Evolutionary conservation across 1,140 invertebrate genomes (phyloP).

Genomic region (Aphidius gifuensis): DNA sequence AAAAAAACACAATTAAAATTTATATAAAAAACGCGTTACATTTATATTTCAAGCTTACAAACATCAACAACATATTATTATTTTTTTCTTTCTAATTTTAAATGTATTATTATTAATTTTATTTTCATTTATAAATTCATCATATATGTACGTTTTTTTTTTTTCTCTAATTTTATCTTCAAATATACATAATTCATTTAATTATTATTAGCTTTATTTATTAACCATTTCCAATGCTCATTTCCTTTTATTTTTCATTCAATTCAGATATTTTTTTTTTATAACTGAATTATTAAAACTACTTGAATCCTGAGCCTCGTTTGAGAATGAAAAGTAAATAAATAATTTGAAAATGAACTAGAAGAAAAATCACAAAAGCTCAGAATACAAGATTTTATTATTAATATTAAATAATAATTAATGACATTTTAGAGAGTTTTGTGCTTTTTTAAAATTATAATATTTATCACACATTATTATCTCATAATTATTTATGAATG

Average conservation of each 20-base stretch:
- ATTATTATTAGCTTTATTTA: too few species aligned
- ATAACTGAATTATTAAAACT: conserved; percentile 25
- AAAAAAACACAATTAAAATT: too few species aligned
- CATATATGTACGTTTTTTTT: conserved; percentile 12
- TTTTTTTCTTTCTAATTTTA: conserved; percentile 1
- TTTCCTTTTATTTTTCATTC: conserved; percentile 25
- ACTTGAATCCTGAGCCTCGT: conserved; percentile 33
- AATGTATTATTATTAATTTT: conserved; percentile 15
- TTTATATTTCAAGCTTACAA: conserved; percentile 54
- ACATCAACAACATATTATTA: conserved; percentile 35
- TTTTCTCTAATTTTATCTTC: conserved; percentile 14
- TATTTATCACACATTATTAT: too few species aligned
- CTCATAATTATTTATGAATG: too few species aligned
- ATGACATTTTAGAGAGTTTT: too few species aligned
- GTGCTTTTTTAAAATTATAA: too few species aligned
- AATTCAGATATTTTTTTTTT: conserved; percentile 25
- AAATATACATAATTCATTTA: not conserved
- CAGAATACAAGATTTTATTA: too few species aligned
- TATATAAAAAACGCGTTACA: conserved; percentile 47
- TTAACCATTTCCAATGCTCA: conserved; percentile 12
- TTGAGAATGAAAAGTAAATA: conserved; percentile 12
- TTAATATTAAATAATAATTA: too few species aligned
- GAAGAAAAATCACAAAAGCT: not conserved
- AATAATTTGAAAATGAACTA: not conserved
- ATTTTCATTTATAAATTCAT: conserved; percentile 34